Evolutionary conservation across 2,797 vertebrate genomes (phyloP).

Genomic region (Rachycentron canadum): DNA sequence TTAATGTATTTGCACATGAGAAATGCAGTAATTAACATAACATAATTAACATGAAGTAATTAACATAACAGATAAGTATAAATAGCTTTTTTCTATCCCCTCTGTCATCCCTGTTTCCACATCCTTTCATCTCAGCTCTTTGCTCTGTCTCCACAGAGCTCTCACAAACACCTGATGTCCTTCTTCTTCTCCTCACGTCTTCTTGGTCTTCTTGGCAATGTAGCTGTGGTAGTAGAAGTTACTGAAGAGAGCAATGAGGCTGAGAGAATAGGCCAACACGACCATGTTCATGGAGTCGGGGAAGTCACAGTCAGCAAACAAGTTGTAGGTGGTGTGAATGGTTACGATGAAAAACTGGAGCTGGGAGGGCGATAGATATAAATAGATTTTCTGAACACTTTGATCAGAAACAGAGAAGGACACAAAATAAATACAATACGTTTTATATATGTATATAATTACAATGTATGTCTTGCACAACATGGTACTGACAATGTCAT

Average conservation of each 20-base stretch:
- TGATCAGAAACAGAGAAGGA: neutral
- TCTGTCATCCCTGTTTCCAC: neutral
- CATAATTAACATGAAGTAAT: slow-evolving; percentile 5
- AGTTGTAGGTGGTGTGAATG: slow-evolving; percentile 79
- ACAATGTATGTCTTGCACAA: no score
- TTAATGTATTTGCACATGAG: neutral
- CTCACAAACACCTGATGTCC: neutral
- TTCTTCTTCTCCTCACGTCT: slow-evolving; percentile 10
- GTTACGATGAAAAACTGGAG: slow-evolving; percentile 82
- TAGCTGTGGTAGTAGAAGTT: slow-evolving; percentile 82
- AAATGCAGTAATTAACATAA: slow-evolving; percentile 13
- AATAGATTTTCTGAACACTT: neutral
- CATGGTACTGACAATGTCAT: no score
- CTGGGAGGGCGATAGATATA: slow-evolving; percentile 56
- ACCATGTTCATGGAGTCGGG: slow-evolving; percentile 76
- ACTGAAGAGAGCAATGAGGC: slow-evolving; percentile 81
- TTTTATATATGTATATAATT: neutral
- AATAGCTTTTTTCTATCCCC: neutral
- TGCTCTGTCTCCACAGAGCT: neutral
- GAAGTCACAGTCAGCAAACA: slow-evolving; percentile 81
- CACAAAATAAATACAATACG: neutral
- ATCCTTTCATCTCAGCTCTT: neutral
- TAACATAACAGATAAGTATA: slow-evolving; percentile 29
- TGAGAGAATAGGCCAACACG: slow-evolving; percentile 78
- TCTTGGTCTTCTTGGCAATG: slow-evolving; percentile 60